These are phyloP conservation scores for Pyrocephalus nanus DNA, from an alignment of 2,797 vertebrate genomes.

Conservation along the genomic window DNA sequence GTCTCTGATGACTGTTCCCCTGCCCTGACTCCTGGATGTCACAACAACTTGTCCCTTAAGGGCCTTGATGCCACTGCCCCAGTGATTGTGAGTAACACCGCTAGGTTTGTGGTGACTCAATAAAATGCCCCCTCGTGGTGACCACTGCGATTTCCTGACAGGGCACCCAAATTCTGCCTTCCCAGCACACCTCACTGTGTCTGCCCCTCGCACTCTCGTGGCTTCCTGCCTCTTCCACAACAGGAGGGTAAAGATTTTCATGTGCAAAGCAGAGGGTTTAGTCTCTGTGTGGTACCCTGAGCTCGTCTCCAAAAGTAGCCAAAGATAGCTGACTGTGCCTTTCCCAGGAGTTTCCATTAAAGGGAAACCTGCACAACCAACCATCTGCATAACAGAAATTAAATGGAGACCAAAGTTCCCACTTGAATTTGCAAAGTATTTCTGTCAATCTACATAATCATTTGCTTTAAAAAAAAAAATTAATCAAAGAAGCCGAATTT, in stretches of 20 bases:
- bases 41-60: background rate
- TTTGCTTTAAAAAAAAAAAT: background rate
- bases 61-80: background rate
- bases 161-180: background rate
- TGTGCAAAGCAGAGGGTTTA: background rate
- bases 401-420: background rate
- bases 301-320: background rate
- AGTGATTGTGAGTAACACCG: background rate
- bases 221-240: background rate
- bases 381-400: background rate
- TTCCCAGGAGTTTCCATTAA: background rate
- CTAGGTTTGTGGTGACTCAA: background rate
- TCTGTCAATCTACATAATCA: background rate
- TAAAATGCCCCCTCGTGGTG: conserved; percentile 30
- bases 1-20: background rate
- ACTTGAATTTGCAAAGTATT: background rate
- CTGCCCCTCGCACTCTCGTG: background rate
- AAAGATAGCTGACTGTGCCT: background rate
- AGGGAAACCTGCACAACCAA: background rate
- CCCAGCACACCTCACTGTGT: background rate
- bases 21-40: background rate
- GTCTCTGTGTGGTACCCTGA: background rate
- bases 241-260: background rate
- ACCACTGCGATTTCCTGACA: background rate
- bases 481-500: background rate